A percentile compares a stretch with the other conserved stretches of the same genome.
Evolutionary conservation across 2,888 invertebrate species (phyloP).

Genomic region (Osedax frankpressi): DNA sequence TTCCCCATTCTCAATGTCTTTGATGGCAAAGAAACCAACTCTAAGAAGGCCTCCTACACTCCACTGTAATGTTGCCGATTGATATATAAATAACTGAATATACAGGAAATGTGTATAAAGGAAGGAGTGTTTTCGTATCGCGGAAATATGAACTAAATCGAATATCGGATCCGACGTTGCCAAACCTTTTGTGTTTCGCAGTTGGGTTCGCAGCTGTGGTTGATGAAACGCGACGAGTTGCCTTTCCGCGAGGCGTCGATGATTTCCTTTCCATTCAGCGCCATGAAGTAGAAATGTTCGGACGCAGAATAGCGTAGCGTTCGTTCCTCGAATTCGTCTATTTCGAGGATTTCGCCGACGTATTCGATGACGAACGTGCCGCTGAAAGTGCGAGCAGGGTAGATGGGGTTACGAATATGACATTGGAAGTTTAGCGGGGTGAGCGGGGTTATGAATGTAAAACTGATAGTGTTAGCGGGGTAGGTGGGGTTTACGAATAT

Average conservation of each 20-base stretch:
- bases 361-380: slow-evolving; percentile 95
- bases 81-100: too few relatives aligned
- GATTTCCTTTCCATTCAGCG: slow-evolving; percentile 75
- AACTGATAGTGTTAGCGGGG: neutral
- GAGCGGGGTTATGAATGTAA: neutral
- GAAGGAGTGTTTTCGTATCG: neutral
- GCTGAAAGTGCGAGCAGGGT: slow-evolving; percentile 48
- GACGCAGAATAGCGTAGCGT: slow-evolving; percentile 77
- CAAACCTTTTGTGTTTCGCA: slow-evolving; percentile 83
- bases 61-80: too few relatives aligned
- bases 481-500: neutral
- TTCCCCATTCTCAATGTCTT: slow-evolving; percentile 69
- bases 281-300: slow-evolving; percentile 96
- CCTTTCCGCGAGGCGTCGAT: slow-evolving; percentile 94
- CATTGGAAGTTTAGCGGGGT: too few relatives aligned
- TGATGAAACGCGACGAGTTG: slow-evolving; percentile 89
- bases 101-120: neutral
- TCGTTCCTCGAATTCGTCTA: slow-evolving; percentile 75
- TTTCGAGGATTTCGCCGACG: slow-evolving; percentile 88
- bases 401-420: neutral
- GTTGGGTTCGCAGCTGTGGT: slow-evolving; percentile 97
- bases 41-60: slow-evolving; percentile 60
- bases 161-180: too few relatives aligned
- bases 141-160: neutral
- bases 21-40: slow-evolving; percentile 87